Conservation (phyloP, 2,797 vertebrate species). For the Rhynchonycteris naso region DNA sequence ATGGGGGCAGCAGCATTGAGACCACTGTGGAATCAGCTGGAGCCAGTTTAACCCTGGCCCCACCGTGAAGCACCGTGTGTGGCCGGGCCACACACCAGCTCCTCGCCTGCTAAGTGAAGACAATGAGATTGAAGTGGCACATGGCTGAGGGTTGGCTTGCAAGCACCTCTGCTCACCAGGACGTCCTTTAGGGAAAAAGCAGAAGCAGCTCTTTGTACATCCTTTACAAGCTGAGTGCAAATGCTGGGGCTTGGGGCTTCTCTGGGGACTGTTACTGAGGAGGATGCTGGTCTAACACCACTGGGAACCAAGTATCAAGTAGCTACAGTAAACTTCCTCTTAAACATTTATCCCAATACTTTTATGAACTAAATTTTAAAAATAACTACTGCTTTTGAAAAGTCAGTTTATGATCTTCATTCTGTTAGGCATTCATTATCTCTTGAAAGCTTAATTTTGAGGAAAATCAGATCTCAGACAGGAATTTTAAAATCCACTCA, state of each 20-base stretch:
- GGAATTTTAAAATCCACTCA: background rate
- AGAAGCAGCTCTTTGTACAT: background rate
- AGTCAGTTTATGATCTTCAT: background rate
- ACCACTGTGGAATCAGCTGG: background rate
- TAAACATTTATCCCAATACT: background rate
- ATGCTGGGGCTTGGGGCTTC: background rate
- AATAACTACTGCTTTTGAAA: background rate
- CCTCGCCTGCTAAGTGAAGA: background rate
- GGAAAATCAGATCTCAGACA: background rate
- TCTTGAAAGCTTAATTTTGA: background rate
- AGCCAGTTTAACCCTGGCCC: background rate
- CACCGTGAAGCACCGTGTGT: background rate
- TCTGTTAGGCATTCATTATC: background rate
- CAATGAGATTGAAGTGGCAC: background rate
- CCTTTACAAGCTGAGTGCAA: background rate
- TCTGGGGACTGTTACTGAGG: background rate
- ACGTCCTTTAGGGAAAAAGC: background rate
- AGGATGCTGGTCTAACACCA: background rate
- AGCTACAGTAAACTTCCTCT: background rate
- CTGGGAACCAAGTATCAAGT: background rate
- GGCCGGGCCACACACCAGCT: background rate
- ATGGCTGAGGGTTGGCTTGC: background rate
- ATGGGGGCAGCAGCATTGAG: background rate
- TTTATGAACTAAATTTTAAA: background rate
- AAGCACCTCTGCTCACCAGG: background rate